Conservation (phyloP, 2,888 invertebrate species). For the Dione vanillae region DNA sequence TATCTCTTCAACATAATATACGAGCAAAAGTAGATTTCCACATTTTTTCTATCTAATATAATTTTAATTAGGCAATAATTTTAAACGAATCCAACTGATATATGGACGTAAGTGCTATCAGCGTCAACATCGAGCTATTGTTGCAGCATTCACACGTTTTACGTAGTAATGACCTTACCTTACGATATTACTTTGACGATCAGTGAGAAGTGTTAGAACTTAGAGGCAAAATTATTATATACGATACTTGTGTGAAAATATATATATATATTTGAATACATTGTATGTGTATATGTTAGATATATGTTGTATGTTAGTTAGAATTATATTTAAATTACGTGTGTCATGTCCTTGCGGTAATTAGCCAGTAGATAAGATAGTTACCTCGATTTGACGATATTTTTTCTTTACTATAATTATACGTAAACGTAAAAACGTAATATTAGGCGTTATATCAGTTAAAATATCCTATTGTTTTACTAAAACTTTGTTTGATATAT, state of each 20-base stretch:
- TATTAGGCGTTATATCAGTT: too few relatives aligned
- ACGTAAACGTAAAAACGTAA: background rate
- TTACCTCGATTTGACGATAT: conserved; percentile 3
- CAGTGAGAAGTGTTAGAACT: conserved; percentile 17
- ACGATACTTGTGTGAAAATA: background rate
- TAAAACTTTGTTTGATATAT: too few relatives aligned
- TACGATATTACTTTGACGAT: conserved; percentile 33
- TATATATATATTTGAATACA: conserved; percentile 27
- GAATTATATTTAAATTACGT: conserved; percentile 1
- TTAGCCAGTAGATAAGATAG: conserved; percentile 13
- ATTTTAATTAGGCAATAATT: conserved; percentile 22
- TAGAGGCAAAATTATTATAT: conserved; percentile 4
- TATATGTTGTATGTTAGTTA: too few relatives aligned
- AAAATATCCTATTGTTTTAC: too few relatives aligned
- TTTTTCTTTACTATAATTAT: background rate
- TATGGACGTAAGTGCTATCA: conserved; percentile 39
- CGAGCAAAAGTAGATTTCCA: background rate
- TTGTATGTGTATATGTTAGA: background rate
- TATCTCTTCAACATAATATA: background rate
- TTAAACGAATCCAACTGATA: conserved; percentile 28
- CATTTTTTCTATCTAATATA: background rate
- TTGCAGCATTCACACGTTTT: conserved; percentile 67
- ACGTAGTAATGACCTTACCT: conserved; percentile 68
- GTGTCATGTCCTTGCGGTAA: conserved; percentile 16
- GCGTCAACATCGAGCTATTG: conserved; percentile 54